These are phyloP conservation scores for Apodemia duryi DNA, from an alignment of 2,888 invertebrate genomes.

Conservation along the genomic window DNA sequence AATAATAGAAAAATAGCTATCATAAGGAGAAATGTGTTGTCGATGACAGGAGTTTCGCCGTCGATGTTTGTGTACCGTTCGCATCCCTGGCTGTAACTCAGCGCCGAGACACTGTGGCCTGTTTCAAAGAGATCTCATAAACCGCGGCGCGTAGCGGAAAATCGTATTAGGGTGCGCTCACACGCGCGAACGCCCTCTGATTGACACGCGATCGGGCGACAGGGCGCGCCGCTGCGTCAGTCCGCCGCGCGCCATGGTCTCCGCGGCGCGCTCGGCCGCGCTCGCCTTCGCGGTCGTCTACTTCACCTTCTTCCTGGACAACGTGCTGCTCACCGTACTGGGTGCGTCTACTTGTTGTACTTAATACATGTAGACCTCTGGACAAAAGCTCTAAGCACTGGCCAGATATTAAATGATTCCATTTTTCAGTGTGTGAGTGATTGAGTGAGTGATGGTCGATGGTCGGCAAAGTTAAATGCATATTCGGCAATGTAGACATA, in stretches of 20 bases:
- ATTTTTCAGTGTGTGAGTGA: too few species aligned
- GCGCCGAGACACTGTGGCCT: constrained; percentile 4
- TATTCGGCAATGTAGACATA: too few species aligned
- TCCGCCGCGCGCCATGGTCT: constrained; percentile 23
- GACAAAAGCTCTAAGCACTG: too few species aligned
- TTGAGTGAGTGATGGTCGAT: too few species aligned
- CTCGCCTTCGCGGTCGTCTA: constrained; percentile 77
- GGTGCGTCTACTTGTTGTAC: constrained; percentile 78
- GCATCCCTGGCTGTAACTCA: background rate
- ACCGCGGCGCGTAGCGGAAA: constrained; percentile 40
- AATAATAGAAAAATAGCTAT: too few species aligned
- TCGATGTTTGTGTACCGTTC: background rate
- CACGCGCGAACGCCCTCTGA: constrained; percentile 52
- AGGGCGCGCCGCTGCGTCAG: constrained; percentile 36
- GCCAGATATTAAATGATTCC: too few species aligned
- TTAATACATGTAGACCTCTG: too few species aligned
- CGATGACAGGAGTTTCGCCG: too few species aligned
- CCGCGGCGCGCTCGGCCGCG: constrained; percentile 30
- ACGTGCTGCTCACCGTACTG: constrained; percentile 91
- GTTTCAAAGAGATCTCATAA: constrained; percentile 26
- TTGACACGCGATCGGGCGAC: constrained; percentile 50
- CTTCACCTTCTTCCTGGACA: constrained; percentile 89
- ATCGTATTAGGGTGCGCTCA: constrained; percentile 43
- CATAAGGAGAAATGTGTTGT: too few species aligned
- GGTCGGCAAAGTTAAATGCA: too few species aligned